Evolutionary conservation across 2,113 vertebrate genomes (phyloP).

Genomic region (Motacilla tschutschensis): DNA sequence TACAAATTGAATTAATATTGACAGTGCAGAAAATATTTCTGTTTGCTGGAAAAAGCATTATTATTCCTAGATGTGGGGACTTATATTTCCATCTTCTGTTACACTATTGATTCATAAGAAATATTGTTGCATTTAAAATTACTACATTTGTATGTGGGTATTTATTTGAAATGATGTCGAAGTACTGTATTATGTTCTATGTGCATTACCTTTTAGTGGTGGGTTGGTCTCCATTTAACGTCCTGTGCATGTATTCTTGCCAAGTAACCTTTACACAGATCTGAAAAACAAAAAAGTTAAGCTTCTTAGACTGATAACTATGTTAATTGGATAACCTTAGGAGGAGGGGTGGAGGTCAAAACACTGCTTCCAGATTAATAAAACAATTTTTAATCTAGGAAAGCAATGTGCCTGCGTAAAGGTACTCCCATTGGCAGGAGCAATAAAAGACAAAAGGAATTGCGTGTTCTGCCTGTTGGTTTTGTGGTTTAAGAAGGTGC

Average conservation of each 20-base stretch:
- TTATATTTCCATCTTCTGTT: conserved; percentile 90
- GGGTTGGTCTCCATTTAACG: conserved; percentile 88
- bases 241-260: conserved; percentile 94
- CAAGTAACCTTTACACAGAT: conserved; percentile 92
- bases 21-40: conserved; percentile 79
- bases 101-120: conserved; percentile 93
- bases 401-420: conserved; percentile 84
- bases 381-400: conserved; percentile 68
- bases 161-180: conserved; percentile 94
- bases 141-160: conserved; percentile 92
- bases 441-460: conserved; percentile 86
- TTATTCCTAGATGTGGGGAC: conserved; percentile 90
- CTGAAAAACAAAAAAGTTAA: conserved; percentile 48
- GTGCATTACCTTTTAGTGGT: conserved; percentile 92
- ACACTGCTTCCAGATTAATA: conserved; percentile 73
- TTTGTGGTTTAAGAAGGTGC: not conserved
- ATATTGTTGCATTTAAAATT: conserved; percentile 91
- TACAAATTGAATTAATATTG: conserved; percentile 80
- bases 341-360: conserved; percentile 9
- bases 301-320: not conserved
- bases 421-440: conserved; percentile 87
- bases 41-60: conserved; percentile 93
- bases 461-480: not conserved
- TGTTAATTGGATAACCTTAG: conserved; percentile 60
- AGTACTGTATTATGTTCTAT: conserved; percentile 95